Evolutionary conservation across 23 tunicate genomes (phyloP), one percentile per base, ranked within the genome.

Genomic region (Halocynthia roretzi): DNA sequence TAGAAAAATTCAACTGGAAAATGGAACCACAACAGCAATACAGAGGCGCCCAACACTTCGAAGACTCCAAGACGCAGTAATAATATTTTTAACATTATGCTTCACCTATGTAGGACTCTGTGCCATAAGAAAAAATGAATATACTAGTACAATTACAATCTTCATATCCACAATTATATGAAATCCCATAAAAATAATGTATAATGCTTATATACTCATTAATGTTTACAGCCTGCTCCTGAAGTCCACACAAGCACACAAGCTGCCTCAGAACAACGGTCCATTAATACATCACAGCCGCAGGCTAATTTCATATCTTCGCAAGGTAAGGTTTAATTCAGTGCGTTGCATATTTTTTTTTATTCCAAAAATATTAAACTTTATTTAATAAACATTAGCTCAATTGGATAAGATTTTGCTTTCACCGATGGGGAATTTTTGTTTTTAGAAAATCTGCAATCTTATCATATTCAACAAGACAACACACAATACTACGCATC

Each of bases 21-120:
- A 70, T 18, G 83, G 75, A 7, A 61, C 65, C 20, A 49, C 73
- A 51, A 56, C 81, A 6, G 20, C 62, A 49, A 86, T 86, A 49
- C 84, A 86, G 58, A 75, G 97, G 10, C 86, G 87, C 6, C 97
- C 90, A 50, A 90, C 97, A 9, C 53, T 89, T 21, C 76, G 96
- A 64, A 61, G 96, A 69, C 81, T 81, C 40, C 89, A 54, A 44
- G 96, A 89, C 23, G 10, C 61, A 72, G 88, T 80, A 55, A 10
- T 69, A 5, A 7, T 44, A 61, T 23, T 63, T 51, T 51, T 53
- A 54, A 57, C 62, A 23, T 79, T 15, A 14, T 52, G 18, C 8
- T 55, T 18, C 54, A 10, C 44, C 7, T 55, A 53, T 54, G 60
- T 56, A 58, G 76, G 80, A 49, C 10, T 65, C 23, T 65, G 86